Base-by-base conservation (phyloP, 2,888 invertebrate species). In the Unio delphinus region DNA sequence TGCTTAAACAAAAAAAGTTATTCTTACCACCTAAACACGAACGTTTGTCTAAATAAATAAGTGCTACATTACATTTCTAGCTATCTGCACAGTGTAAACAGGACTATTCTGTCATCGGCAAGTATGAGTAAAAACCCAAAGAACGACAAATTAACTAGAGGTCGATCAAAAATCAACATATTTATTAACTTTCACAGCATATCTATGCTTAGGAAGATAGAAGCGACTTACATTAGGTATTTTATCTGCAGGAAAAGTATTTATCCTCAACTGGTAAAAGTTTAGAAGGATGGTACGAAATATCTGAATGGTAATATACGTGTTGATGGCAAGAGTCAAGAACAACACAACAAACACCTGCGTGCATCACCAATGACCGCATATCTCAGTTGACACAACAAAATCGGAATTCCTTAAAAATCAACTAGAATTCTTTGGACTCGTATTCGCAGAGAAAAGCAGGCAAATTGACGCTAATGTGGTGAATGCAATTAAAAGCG, bases 151-250 rank as follows among this genome's bases (percentile, higher is more conserved):
- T 65, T 80, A 80, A 67, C 56, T 73, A 7, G 75, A 71, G 58
- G 23, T 81, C 3, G 68, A 69, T 3, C 55, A 60, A 18, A 60
- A 71, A 20, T 69, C 68, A 17, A 65, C 79, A 60, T 57, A 72
- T 59, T 75, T 76, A 8, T 73, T 72, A 55, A 76, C 76, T 34
- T 79, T 79, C 59, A 70, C 68, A 45, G 67, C 68, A 17, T 69
- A 72, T 54, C 45, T 68, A 18, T 78, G 78, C 30, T 55, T 78
- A 34, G 23, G 65, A 34, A 18, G 58, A 20, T 54, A 65, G 18
- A 65, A 65, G 34, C 18, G 28, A 18, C 28, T 65, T 11, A 26
- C 56, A 30, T 57, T 55, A 1, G 3, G 2, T 5, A 58, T 65
- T 57, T 65, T 34, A 26, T 7, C 30, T 6, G 23, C 58, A n/a